Conservation (phyloP, 1,140 invertebrate genomes). For the Ceratosolen fusciceps region DNA sequence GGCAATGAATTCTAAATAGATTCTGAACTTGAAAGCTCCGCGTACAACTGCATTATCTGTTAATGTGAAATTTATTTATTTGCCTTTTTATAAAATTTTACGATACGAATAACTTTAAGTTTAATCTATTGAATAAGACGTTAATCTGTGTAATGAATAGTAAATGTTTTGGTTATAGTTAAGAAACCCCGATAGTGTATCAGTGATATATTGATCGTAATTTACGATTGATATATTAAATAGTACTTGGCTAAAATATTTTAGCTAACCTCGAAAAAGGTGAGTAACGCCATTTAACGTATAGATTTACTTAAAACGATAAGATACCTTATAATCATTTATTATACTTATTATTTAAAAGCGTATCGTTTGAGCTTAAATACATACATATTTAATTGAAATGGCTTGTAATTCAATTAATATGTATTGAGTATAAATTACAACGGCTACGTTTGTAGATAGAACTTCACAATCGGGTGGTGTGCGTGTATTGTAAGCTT, state of each 20-base stretch:
- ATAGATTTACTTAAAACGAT: too few relatives aligned
- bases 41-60: too few relatives aligned
- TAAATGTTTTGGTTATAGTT: background rate
- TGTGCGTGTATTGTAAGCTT: too few relatives aligned
- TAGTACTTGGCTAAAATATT: background rate
- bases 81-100: too few relatives aligned
- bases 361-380: background rate
- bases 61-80: too few relatives aligned
- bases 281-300: background rate
- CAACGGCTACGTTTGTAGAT: background rate
- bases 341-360: background rate
- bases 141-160: background rate
- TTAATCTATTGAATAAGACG: too few relatives aligned
- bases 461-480: too few relatives aligned
- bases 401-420: background rate
- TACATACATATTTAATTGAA: background rate
- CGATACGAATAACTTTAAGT: too few relatives aligned
- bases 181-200: background rate
- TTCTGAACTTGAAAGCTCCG: too few relatives aligned
- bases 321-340: background rate
- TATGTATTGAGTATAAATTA: background rate
- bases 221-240: background rate
- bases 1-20: too few relatives aligned
- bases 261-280: background rate
- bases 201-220: constrained; percentile 1